A percentile compares a stretch with the other conserved stretches of the same genome.
Evolutionary conservation across 2,888 invertebrate genomes (phyloP).

Genomic region (Noctuana brunneofusca): DNA sequence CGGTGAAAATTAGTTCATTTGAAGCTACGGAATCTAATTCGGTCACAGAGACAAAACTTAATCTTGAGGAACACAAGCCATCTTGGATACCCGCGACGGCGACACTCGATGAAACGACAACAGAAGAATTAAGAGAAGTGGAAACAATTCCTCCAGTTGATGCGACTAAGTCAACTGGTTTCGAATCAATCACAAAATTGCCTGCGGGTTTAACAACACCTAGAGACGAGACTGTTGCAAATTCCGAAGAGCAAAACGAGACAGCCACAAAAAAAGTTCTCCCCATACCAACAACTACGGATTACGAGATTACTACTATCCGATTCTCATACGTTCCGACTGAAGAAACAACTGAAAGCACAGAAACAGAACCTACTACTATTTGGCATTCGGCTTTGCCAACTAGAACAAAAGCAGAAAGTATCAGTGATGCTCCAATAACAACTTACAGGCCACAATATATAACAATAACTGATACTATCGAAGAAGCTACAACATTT

Average conservation of each 20-base stretch:
- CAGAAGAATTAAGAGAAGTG: constrained; percentile 46
- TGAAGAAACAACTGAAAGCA: constrained; percentile 49
- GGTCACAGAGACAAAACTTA: constrained; percentile 5
- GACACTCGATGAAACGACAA: constrained; percentile 49
- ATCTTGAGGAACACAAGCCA: constrained; percentile 47
- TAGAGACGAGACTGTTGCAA: constrained; percentile 59
- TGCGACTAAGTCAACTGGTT: constrained; percentile 65
- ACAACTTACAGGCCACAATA: constrained; percentile 75
- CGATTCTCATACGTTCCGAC: constrained; percentile 72
- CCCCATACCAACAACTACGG: constrained; percentile 49
- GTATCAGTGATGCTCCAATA: constrained; percentile 55
- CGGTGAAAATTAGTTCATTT: constrained; percentile 33
- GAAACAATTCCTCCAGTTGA: constrained; percentile 62
- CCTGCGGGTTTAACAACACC: constrained; percentile 73
- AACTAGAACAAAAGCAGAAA: constrained; percentile 58
- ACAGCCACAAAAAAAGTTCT: constrained; percentile 46
- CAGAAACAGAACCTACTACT: constrained; percentile 49
- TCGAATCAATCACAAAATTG: constrained; percentile 79
- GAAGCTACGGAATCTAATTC: constrained; percentile 7
- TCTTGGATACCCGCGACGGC: constrained; percentile 58
- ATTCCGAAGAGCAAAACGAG: constrained; percentile 55
- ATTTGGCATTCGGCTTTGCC: constrained; percentile 64
- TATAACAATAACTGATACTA: constrained; percentile 55
- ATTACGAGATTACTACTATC: constrained; percentile 75
- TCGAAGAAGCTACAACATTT: constrained; percentile 59